Base-by-base conservation (phyloP, 2,888 invertebrate species). In the Cryptocheilus praepositus region DNA sequence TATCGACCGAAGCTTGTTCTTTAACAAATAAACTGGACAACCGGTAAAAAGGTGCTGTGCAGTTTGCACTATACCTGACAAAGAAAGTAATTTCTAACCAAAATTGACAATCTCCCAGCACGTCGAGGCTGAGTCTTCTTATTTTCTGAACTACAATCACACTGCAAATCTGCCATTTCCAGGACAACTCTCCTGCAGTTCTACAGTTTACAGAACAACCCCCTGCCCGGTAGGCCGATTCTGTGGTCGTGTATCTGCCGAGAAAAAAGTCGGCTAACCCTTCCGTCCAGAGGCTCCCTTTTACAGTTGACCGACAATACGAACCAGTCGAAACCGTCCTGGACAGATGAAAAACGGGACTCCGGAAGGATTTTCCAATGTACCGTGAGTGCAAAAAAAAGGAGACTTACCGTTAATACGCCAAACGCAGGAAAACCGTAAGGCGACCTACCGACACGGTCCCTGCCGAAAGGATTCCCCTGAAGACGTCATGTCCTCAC, bases 351-450 rank as follows among this genome's bases (percentile, higher is more conserved):
- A 77, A 79, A 83, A 81, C 81, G 77, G 83, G 73, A 83, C 77
- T 80, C 60, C 51, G 69, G 73, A 56, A 52, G 16, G 13, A 57
- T 19, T 52, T 16, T 16, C 16, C 44, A 21, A 8, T 15, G 36
- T n/a, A n/a, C 19, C 28, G 49, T 59, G 67, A 74, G 62, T 66
- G 56, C 66, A 43, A 62, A 66, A 75, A 64, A 70, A 57, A 70
- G 76, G 71, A 77, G 73, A 73, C 76, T 70, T 79, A 71, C 80
- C 80, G 76, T 78, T 81, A 81, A 75, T 75, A 80, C 67, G 61
- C 74, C 67, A 81, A 80, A 81, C 76, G n/a, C n/a, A n/a, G n/a
- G n/a, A n/a, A n/a, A n/a, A 78, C 73, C 68, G 74, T 70, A 71
- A 74, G 68, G 25, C 68, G 74, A 67, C 69, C 68, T 45, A 63